Evolutionary conservation across 2,888 invertebrate genomes (phyloP), one percentile per base, ranked within the genome.

Genomic region (Stenolophus ochropezus): DNA sequence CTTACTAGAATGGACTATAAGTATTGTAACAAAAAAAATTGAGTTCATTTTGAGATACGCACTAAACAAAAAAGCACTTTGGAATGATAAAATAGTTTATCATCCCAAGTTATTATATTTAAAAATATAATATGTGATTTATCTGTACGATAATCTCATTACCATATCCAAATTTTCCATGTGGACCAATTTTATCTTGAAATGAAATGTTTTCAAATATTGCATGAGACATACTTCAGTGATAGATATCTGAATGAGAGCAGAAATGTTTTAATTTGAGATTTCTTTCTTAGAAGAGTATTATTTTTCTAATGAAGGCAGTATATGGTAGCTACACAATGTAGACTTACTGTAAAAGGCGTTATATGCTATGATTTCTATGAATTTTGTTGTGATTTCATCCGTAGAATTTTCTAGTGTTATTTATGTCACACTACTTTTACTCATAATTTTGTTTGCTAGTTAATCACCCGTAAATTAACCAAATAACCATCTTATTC

Each of bases 321-420:
- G 8, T 53, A 53, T 18, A 69, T 56, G 56, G 56, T 56, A n/a
- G 0, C 11, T 21, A 21, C n/a, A 56, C 56, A 56, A 56, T 56
- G 56, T 18, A 18, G 56, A 18, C 8, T 65, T 14, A 27, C 65
- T 69, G 5, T 69, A 69, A 69, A 69, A 69, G 33, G 65, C 18
- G 14, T 69, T 33, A 69, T 33, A 5, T 21, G 18, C 18, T 69
- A 25, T 65, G 65, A 69, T 69, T 69, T 69, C 65, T 69, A 69
- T 69, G 65, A 69, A 69, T 69, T 69, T 33, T 69, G 33, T 18
- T 69, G 65, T 33, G 65, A 69, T 69, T 69, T 69, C 65, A 16
- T 51, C 51, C 14, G 1, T n/a, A 51, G 16, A 14, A 51, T 14
- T 4, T 16, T 51, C n/a, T n/a, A n/a, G n/a, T n/a, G n/a, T n/a